Evolutionary conservation across 2,113 vertebrate species (phyloP).

Genomic region (Apeltes quadracus): DNA sequence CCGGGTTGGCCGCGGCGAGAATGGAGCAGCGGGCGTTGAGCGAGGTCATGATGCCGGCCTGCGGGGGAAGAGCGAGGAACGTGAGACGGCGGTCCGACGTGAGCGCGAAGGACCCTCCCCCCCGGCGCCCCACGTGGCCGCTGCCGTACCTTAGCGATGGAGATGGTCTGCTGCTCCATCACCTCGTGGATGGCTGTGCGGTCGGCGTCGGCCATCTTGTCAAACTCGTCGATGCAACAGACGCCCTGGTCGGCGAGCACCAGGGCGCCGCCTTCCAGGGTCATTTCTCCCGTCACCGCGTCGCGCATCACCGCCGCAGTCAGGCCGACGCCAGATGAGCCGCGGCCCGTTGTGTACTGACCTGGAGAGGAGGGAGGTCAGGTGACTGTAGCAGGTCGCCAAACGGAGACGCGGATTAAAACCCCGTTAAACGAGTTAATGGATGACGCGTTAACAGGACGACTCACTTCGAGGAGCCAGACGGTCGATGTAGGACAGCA

Average conservation of each 20-base stretch:
- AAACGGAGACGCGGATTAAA: neutral
- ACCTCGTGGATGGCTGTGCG: constrained; percentile 94
- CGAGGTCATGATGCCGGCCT: constrained; percentile 92
- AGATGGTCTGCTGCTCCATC: constrained; percentile 96
- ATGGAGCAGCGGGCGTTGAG: constrained; percentile 94
- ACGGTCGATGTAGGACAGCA: constrained; percentile 91
- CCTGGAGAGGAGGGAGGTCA: constrained; percentile 69
- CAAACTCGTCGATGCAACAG: constrained; percentile 95
- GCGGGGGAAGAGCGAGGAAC: neutral
- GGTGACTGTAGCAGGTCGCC: neutral
- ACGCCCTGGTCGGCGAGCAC: constrained; percentile 90
- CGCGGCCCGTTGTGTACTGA: constrained; percentile 92
- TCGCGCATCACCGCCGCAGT: constrained; percentile 92
- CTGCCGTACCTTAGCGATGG: constrained; percentile 86
- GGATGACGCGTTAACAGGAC: constrained; percentile 40
- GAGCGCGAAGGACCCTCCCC: neutral
- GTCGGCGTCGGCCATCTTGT: constrained; percentile 92
- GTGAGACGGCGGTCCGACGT: neutral
- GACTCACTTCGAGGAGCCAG: constrained; percentile 91
- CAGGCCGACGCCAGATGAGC: constrained; percentile 91
- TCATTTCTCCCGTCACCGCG: constrained; percentile 86
- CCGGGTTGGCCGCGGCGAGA: constrained; percentile 91
- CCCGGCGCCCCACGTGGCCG: no score
- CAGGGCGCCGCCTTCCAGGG: constrained; percentile 88
- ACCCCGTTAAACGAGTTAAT: no score